A percentile compares a stretch with the other conserved stretches of the same genome.
These are phyloP conservation scores for Hoplostethus atlanticus DNA, from an alignment of 2,797 vertebrate species.

Conservation along the genomic window DNA sequence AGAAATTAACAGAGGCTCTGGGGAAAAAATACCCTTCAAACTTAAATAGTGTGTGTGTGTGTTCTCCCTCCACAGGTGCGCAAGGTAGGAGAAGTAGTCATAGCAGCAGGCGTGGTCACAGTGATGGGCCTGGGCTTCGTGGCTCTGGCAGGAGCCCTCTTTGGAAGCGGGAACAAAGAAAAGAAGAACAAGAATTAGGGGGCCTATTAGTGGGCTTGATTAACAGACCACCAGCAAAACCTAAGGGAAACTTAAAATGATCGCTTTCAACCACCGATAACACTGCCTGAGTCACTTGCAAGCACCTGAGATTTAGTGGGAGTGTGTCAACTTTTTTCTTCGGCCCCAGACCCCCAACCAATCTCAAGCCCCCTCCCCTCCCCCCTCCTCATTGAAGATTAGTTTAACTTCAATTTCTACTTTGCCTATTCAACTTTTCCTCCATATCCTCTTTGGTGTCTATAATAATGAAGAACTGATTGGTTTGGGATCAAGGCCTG, in stretches of 20 bases:
- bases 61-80: conserved; percentile 69
- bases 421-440: not conserved
- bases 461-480: not conserved
- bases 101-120: conserved; percentile 26
- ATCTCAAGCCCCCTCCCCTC: not conserved
- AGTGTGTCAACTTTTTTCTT: not conserved
- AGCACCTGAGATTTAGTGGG: not conserved
- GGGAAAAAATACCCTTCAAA: too few relatives aligned
- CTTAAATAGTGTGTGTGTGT: not conserved
- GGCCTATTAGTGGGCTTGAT: conserved; percentile 5
- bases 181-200: conserved; percentile 61
- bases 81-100: conserved; percentile 48
- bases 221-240: conserved; percentile 49
- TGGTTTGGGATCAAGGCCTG: not conserved
- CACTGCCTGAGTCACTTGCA: not conserved
- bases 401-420: not conserved
- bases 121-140: conserved; percentile 33
- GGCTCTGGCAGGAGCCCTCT: conserved; percentile 52
- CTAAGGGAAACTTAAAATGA: not conserved
- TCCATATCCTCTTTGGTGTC: not conserved
- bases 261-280: conserved; percentile 6
- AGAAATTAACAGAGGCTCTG: not conserved
- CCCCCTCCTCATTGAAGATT: too few relatives aligned
- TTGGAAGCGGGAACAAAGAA: conserved; percentile 66
- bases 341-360: not conserved